Conservation (phyloP, 2,113 vertebrate species). For the Albula goreensis region DNA sequence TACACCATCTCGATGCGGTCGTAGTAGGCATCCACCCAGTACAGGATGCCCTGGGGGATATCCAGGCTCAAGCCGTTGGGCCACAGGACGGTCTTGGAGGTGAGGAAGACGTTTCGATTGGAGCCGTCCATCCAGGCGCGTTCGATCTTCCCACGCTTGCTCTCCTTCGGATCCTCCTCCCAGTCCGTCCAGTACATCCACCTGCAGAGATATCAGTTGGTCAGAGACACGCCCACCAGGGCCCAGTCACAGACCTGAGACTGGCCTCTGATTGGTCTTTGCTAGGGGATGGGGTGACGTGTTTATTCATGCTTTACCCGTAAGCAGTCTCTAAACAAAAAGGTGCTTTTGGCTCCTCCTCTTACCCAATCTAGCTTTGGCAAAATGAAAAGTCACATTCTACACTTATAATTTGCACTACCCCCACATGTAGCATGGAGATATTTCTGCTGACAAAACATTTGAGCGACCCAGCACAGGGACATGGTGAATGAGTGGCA, state of each 20-base stretch:
- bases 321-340: too few species aligned
- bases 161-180: constrained; percentile 95
- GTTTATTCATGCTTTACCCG: too few species aligned
- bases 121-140: constrained; percentile 97
- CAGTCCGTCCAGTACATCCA: constrained; percentile 99
- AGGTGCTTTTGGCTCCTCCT: too few species aligned
- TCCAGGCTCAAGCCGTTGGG: constrained; percentile 94
- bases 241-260: background rate
- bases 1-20: constrained; percentile 92
- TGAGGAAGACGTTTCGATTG: constrained; percentile 86
- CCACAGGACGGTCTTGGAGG: constrained; percentile 93
- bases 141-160: constrained; percentile 92
- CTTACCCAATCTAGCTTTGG: too few species aligned
- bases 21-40: constrained; percentile 98
- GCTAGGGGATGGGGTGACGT: background rate
- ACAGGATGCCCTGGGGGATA: constrained; percentile 85
- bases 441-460: too few species aligned
- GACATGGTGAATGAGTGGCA: too few species aligned
- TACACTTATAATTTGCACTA: too few species aligned
- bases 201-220: constrained; percentile 55
- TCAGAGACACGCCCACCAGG: too few species aligned
- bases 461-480: too few species aligned
- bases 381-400: too few species aligned
- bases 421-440: too few species aligned
- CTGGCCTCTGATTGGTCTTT: background rate